Percentiles rank a stretch among this genome's conserved stretches.
phyloP scores from a whole-genome alignment of 2,113 vertebrate species.

The Irena cyanogastra region DNA sequence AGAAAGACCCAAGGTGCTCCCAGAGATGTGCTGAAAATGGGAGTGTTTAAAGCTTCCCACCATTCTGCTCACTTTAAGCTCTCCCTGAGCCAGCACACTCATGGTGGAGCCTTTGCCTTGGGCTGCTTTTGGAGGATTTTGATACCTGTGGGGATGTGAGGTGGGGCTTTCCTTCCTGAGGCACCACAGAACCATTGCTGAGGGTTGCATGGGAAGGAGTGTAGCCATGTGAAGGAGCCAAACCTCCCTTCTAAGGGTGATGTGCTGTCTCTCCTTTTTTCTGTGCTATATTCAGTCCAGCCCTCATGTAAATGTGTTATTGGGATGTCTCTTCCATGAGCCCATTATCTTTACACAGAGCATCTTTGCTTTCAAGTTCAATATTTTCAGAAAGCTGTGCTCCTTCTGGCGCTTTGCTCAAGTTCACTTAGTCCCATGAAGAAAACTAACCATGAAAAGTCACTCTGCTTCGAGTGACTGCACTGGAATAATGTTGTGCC shows the following conservation, averaged over 20 bases:
- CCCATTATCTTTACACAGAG: neutral
- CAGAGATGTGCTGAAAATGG: neutral
- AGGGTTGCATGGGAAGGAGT: neutral
- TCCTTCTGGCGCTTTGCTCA: constrained; percentile 43
- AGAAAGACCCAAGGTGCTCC: neutral
- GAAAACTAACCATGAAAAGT: constrained; percentile 54
- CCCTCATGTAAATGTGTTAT: constrained; percentile 35
- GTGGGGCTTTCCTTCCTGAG: neutral
- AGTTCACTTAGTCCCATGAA: constrained; percentile 22
- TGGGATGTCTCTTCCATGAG: constrained; percentile 25
- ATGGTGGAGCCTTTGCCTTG: neutral
- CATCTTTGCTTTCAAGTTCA: constrained; percentile 44
- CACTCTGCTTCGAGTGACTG: neutral
- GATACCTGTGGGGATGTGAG: neutral
- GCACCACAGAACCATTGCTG: neutral
- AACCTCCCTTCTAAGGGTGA: neutral
- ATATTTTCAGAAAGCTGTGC: constrained; percentile 23
- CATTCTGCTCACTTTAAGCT: neutral
- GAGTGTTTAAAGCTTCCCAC: neutral
- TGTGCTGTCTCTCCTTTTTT: neutral
- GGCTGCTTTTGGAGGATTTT: neutral
- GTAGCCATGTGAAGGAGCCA: neutral
- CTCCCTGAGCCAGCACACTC: neutral
- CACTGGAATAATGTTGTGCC: neutral
- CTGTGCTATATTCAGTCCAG: neutral